Evolutionary conservation across 2,113 vertebrate genomes (phyloP).

Genomic region (Sapajus apella): DNA sequence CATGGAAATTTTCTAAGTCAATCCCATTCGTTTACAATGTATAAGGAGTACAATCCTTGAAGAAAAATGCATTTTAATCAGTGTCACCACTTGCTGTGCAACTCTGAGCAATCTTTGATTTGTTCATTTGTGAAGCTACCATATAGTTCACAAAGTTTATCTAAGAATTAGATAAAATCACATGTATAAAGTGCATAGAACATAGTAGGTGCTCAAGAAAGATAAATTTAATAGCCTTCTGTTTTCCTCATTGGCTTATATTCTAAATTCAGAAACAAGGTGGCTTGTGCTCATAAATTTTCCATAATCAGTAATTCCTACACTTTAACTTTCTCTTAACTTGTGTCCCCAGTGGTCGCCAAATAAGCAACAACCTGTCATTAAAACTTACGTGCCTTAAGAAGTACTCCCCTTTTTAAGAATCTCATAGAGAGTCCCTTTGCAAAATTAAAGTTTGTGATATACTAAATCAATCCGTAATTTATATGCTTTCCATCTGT

Average conservation of each 20-base stretch:
- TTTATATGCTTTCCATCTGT: constrained; percentile 43
- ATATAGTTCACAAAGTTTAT: not conserved
- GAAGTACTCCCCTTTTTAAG: constrained; percentile 17
- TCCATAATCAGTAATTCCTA: not conserved
- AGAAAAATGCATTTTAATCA: constrained; percentile 17
- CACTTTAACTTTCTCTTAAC: not conserved
- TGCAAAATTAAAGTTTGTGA: constrained; percentile 10
- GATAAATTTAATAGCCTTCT: not conserved
- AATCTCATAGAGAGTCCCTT: not conserved
- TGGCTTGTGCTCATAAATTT: not conserved
- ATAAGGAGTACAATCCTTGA: not conserved
- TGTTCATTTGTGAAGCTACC: not conserved
- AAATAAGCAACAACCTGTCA: constrained; percentile 6
- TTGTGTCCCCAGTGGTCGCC: not conserved
- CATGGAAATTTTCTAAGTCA: not conserved
- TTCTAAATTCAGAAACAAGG: not conserved
- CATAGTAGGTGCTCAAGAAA: constrained; percentile 40
- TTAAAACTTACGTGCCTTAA: not conserved
- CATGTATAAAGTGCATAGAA: not conserved
- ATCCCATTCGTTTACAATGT: not conserved
- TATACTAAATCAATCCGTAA: not conserved
- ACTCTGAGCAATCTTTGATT: not conserved
- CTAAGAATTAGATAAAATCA: constrained; percentile 16
- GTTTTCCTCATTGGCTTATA: not conserved
- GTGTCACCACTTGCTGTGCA: not conserved